Evolutionary conservation across 1,140 invertebrate genomes (phyloP).

Genomic region (Eupeodes corollae): DNA sequence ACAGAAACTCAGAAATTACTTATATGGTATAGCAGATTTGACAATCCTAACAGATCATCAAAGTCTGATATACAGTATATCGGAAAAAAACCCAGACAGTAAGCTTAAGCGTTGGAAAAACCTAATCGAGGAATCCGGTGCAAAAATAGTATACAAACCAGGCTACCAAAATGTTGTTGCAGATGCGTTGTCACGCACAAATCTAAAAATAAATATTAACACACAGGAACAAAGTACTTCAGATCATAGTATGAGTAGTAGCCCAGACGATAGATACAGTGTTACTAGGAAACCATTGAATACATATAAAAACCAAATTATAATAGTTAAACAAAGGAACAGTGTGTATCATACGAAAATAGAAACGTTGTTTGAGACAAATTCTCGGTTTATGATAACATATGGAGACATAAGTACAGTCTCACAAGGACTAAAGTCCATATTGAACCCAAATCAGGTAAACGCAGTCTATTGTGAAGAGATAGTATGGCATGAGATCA

Average conservation of each 20-base stretch:
- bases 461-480: no score
- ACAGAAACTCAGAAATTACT: slow-evolving; percentile 26
- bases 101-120: slow-evolving; percentile 33
- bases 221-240: not conserved
- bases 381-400: no score
- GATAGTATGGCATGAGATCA: no score
- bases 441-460: no score
- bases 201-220: slow-evolving; percentile 2
- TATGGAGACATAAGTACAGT: no score
- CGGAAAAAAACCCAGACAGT: slow-evolving; percentile 28
- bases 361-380: no score
- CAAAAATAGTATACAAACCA: slow-evolving; percentile 27
- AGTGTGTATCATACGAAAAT: no score
- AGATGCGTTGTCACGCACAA: slow-evolving; percentile 10
- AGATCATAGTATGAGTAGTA: slow-evolving; percentile 9
- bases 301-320: slow-evolving; percentile 12
- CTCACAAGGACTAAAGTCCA: no score
- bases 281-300: slow-evolving; percentile 7
- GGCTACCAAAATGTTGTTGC: slow-evolving; percentile 19
- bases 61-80: slow-evolving; percentile 33
- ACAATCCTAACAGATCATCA: slow-evolving; percentile 27
- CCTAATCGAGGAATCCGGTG: slow-evolving; percentile 24
- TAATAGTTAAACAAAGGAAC: no score
- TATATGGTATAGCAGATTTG: slow-evolving; percentile 19
- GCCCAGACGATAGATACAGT: slow-evolving; percentile 3